Evolutionary conservation across 92 coral and sea anemone species (phyloP), one percentile per base, ranked within the genome.

Genomic region (Micromussa lordhowensis): DNA sequence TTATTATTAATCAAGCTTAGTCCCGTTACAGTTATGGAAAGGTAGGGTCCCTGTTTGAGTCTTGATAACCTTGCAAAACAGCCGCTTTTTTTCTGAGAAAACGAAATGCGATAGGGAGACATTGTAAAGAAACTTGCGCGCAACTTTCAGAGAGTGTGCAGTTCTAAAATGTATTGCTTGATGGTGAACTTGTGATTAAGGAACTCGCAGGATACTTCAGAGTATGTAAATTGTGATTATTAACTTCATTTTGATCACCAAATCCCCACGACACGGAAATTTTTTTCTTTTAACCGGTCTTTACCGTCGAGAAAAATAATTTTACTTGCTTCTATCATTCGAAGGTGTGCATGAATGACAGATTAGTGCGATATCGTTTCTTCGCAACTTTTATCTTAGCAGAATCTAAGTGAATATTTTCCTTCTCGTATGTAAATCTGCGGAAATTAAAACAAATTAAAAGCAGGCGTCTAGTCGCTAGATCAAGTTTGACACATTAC

Each of bases 1-100:
- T 4, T 29, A 86, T 86, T 63, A 59, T 86, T 86, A 63, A 86
- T 86, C 58, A 74, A 68, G 81, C 54, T 31, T 77, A 6, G 77
- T 61, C 48, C 83, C 83, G 77, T 77, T 75, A 84, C 72, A 21
- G 57, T 75, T 70, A 19, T 75, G 77, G 29, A 21, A 29, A 6
- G 22, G 58, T 24, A 74, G 9, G 59, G 58, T 34, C n/a, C 51
- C 6, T 38, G 14, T 19, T 32, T 73, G 5, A 35, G 0, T 73
- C 40, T 12, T n/a, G 6, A 36, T 35, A 26, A 18, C n/a, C 49
- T 32, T 21, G 78, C 51, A 34, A 73, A 38, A 73, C 8, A 73
- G 38, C 78, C 14, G 5, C 48, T 73, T 5, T 35, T 34, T 44
- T 44, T 44, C 51, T 8, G 51, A 44, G 51, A 44, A 44, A 44